phyloP scores from a whole-genome alignment of 2,113 vertebrate genomes.

The Phocoena sinus region DNA sequence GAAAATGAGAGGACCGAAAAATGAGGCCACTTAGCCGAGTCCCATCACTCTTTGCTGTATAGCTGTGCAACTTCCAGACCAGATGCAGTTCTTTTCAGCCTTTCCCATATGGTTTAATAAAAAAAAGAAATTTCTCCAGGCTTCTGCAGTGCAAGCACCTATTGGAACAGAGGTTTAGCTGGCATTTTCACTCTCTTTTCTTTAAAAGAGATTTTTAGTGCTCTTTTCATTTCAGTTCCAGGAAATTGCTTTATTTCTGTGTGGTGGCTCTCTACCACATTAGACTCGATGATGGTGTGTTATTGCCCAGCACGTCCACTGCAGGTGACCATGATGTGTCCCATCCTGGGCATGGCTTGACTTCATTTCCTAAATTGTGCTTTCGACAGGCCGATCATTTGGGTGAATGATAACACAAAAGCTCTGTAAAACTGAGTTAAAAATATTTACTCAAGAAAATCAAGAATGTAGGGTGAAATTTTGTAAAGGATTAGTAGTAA shows the following conservation, averaged over 20 bases:
- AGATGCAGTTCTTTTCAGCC: background rate
- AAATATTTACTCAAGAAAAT: constrained; percentile 15
- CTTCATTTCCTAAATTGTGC: constrained; percentile 27
- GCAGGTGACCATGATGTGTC: background rate
- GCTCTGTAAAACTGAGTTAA: background rate
- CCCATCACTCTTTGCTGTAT: background rate
- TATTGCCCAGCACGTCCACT: background rate
- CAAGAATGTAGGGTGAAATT: background rate
- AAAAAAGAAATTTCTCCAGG: background rate
- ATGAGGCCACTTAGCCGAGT: accelerated
- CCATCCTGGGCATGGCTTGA: background rate
- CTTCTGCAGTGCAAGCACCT: background rate
- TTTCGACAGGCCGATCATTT: constrained; percentile 18
- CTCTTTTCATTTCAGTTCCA: background rate
- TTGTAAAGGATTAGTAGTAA: background rate
- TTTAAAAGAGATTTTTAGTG: constrained; percentile 9
- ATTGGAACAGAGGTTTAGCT: background rate
- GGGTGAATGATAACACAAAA: background rate
- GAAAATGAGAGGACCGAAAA: background rate
- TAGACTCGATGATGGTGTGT: background rate
- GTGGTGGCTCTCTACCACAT: background rate
- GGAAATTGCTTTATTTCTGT: constrained; percentile 16
- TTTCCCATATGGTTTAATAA: constrained; percentile 38
- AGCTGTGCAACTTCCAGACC: background rate
- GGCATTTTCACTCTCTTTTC: background rate